A percentile compares a stretch with the other conserved stretches of the same genome.
These are phyloP conservation scores for Stenurella melanura DNA, from an alignment of 2,888 invertebrate species.

Conservation along the genomic window DNA sequence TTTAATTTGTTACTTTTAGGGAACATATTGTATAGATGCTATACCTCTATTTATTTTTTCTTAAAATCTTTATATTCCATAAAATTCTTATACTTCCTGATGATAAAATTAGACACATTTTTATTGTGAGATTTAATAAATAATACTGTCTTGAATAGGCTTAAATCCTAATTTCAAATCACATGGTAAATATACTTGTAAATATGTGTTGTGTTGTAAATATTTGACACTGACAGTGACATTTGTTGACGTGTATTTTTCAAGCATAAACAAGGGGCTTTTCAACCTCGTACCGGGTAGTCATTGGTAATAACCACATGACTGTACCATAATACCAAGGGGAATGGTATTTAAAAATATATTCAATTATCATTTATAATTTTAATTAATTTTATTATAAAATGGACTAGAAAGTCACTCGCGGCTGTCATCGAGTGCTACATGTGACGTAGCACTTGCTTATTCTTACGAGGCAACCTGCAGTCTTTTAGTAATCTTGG, in stretches of 20 bases:
- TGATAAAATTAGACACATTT: background rate
- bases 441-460: no score
- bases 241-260: constrained; percentile 7
- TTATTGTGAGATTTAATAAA: background rate
- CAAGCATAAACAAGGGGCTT: background rate
- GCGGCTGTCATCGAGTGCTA: no score
- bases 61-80: constrained; percentile 5
- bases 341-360: no score
- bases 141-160: background rate
- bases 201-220: background rate
- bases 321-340: no score
- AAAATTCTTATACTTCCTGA: background rate
- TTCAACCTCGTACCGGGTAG: background rate
- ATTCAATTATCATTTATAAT: no score
- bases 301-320: background rate
- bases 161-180: constrained; percentile 2
- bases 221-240: constrained; percentile 30
- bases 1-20: constrained; percentile 45
- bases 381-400: no score
- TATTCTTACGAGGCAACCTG: no score
- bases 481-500: no score
- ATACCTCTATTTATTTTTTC: background rate
- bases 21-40: constrained; percentile 48
- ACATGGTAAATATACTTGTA: constrained; percentile 1
- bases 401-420: no score